Base-by-base conservation (phyloP, 2,797 vertebrate species). In the Myripristis jacobus region DNA sequence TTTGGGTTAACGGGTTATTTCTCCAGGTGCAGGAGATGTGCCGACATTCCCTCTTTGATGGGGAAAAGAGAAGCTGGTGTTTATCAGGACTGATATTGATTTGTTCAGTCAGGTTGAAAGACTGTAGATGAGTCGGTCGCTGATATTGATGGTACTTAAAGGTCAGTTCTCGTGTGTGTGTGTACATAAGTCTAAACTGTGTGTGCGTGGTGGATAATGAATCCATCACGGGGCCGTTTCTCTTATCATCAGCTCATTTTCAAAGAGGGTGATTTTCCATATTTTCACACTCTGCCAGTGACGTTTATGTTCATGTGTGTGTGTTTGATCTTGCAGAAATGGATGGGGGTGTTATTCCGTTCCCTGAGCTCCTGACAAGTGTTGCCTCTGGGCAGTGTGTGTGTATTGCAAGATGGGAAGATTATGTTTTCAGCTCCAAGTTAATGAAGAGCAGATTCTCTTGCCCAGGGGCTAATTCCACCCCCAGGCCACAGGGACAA, bases 251-350 rank as follows among this genome's bases (percentile, higher is more conserved):
- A 19, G 29, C 74, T 83, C 66, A 36, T 21, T 73, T 82, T 77
- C 65, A 83, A 47, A 78, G 34, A 51, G 47, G 16, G 47, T n/a
- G 58, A 48, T 66, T n/a, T n/a, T n/a, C n/a, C n/a, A n/a, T n/a
- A n/a, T n/a, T 60, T 77, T 1, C 16, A 0, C 41, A 29, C 50
- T 62, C 47, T 62, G n/a, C 6, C 34, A 21, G 41, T 27, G 41
- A 38, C 21, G 27, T 51, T 4, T 60, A 25, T 34, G 44, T 59
- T 8, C 61, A 19, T 55, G 29, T 64, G 48, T 58, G 13, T 24
- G 51, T 82, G 22, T 85, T 73, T 77, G 63, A 70, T 79, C n/a
- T 15, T 2, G 47, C 76, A 70, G 83, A 75, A 87, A 52, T 18
- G 63, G 38, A 65, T 34, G 62, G 2, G 57, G 52, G 60, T 31